Percentiles rank a stretch among this genome's conserved stretches.
These are phyloP conservation scores for Colinus virginianus DNA, from an alignment of 2,113 vertebrate species.

Conservation along the genomic window DNA sequence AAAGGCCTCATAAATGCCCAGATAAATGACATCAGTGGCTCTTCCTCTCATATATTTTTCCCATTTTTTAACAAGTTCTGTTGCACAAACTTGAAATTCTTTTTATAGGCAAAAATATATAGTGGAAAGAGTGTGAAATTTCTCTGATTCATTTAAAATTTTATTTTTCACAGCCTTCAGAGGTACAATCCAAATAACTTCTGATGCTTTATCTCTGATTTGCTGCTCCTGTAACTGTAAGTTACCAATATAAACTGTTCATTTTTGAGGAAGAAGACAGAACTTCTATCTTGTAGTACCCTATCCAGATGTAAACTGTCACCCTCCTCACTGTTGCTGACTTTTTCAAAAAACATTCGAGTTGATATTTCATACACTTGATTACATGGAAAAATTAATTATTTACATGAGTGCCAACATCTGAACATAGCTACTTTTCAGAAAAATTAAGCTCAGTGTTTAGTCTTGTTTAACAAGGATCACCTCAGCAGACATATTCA, in stretches of 20 bases:
- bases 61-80: not conserved
- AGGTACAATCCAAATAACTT: not conserved
- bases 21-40: too few relatives aligned
- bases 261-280: not conserved
- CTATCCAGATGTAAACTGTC: not conserved
- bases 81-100: not conserved
- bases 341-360: not conserved
- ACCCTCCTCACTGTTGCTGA: not conserved
- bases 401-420: rapidly evolving
- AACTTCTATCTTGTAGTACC: not conserved
- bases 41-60: not conserved
- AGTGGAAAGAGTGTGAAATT: not conserved
- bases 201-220: not conserved
- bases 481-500: not conserved
- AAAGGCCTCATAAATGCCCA: too few relatives aligned
- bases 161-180: not conserved
- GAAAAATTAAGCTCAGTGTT: not conserved
- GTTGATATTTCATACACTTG: not conserved
- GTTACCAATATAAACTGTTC: not conserved
- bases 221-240: not conserved
- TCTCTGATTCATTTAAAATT: not conserved
- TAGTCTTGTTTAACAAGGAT: not conserved
- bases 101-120: not conserved
- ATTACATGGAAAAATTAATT: not conserved
- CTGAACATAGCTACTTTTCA: not conserved